Conservation (phyloP, 2,113 vertebrate genomes). For the Glareola pratincola region DNA sequence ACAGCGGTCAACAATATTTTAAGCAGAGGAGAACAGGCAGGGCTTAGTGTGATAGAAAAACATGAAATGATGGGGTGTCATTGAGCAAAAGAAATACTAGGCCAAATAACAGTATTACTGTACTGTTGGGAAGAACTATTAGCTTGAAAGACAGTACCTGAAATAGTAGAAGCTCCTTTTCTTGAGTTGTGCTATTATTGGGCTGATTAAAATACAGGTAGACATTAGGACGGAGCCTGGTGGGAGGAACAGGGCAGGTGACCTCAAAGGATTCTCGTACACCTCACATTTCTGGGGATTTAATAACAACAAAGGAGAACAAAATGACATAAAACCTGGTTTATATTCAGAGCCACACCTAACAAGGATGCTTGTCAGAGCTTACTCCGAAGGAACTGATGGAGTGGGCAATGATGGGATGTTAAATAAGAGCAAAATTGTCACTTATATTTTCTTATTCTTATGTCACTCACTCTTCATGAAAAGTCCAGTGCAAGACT, state of each 20-base stretch:
- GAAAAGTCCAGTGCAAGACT: background rate
- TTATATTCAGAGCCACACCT: background rate
- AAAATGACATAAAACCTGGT: background rate
- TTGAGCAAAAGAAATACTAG: background rate
- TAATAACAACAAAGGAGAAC: background rate
- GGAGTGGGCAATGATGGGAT: background rate
- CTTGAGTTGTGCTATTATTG: background rate
- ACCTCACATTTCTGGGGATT: background rate
- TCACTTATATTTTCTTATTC: background rate
- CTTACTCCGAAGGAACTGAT: background rate
- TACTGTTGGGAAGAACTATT: background rate
- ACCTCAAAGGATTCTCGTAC: background rate
- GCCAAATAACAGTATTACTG: background rate
- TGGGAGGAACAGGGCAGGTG: background rate
- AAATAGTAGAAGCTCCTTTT: background rate
- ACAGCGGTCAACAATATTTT: background rate
- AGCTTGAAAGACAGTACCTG: background rate
- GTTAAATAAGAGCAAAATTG: background rate
- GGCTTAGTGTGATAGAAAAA: background rate
- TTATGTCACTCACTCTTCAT: background rate
- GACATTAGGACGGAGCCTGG: background rate
- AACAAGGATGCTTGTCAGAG: background rate
- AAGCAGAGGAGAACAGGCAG: background rate
- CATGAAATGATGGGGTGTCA: background rate
- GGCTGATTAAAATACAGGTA: background rate